Percentiles rank a stretch among this genome's conserved stretches.
Evolutionary conservation across 2,113 vertebrate genomes (phyloP).

Genomic region (Psittacus erithacus): DNA sequence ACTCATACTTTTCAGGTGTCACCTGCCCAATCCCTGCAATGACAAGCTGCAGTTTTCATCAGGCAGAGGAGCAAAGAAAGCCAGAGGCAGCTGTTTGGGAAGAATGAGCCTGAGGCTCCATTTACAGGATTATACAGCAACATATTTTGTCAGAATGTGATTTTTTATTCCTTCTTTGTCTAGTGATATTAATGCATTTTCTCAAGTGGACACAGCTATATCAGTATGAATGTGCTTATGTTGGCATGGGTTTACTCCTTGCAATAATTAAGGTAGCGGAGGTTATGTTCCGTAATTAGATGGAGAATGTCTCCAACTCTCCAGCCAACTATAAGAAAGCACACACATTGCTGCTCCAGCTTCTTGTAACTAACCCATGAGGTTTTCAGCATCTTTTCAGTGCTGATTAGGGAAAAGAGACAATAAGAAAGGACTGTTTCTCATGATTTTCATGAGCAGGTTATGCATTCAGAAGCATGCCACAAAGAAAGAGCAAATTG

Average conservation of each 20-base stretch:
- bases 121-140: neutral
- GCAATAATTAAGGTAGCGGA: slow-evolving; percentile 14
- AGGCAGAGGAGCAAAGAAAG: neutral
- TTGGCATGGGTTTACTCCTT: neutral
- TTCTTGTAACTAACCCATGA: neutral
- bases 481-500: neutral
- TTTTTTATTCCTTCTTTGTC: neutral
- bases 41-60: neutral
- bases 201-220: neutral
- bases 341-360: neutral
- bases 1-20: rapidly evolving
- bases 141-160: neutral
- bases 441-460: neutral
- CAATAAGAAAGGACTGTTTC: neutral
- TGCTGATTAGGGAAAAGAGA: neutral
- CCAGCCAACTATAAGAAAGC: neutral
- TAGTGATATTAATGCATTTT: neutral
- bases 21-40: neutral
- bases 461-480: neutral
- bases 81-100: neutral
- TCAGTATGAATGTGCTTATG: neutral
- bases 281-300: slow-evolving; percentile 38
- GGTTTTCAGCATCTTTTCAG: neutral
- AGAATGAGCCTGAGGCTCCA: neutral
- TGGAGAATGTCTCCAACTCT: neutral